Conservation (phyloP, 2,888 invertebrate genomes). For the Dolichomitus sp. region DNA sequence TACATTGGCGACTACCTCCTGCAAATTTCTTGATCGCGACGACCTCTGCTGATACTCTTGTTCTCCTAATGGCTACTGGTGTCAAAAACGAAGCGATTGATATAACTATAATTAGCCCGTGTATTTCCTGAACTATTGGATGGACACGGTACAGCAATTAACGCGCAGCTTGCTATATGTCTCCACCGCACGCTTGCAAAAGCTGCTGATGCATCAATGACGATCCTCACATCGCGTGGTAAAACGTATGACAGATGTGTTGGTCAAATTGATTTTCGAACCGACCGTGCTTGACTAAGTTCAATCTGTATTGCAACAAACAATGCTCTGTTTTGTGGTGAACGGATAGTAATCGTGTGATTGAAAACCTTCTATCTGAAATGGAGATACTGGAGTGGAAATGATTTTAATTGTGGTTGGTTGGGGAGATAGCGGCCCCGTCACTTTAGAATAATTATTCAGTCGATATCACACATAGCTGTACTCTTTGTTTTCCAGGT, state of each 20-base stretch:
- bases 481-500: constrained; percentile 6
- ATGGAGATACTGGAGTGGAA: constrained; percentile 20
- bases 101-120: constrained; percentile 57
- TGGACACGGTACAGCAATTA: constrained; percentile 51
- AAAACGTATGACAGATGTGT: constrained; percentile 41
- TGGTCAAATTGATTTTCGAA: constrained; percentile 60
- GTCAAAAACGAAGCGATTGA: constrained; percentile 50
- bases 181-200: constrained; percentile 24
- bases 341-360: constrained; percentile 15
- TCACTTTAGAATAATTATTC: constrained; percentile 22
- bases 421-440: background rate
- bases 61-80: background rate
- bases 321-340: constrained; percentile 18
- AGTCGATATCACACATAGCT: background rate
- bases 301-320: constrained; percentile 39
- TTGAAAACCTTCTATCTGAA: constrained; percentile 11
- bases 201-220: constrained; percentile 22
- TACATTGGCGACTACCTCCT: background rate
- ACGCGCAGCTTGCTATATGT: constrained; percentile 37
- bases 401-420: constrained; percentile 37
- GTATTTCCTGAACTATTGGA: constrained; percentile 47
- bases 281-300: background rate
- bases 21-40: background rate
- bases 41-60: background rate
- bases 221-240: constrained; percentile 31